Percentiles rank a stretch among this genome's conserved stretches.
Evolutionary conservation across 2,888 invertebrate genomes (phyloP).

Genomic region (Allygus modestus): DNA sequence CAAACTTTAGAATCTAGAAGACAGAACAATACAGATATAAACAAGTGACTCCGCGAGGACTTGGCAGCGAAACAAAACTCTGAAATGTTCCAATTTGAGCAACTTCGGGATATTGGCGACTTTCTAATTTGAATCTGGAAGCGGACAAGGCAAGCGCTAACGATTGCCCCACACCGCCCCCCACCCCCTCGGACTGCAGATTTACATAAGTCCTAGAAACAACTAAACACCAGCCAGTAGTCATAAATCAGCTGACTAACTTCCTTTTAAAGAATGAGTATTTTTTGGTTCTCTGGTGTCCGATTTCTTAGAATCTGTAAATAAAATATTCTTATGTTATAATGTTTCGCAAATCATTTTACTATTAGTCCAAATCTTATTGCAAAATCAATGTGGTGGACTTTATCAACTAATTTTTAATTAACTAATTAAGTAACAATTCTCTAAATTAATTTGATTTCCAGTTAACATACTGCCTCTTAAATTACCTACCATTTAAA

Average conservation of each 20-base stretch:
- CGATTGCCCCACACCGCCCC: conserved; percentile 20
- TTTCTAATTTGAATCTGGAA: conserved; percentile 56
- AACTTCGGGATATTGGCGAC: conserved; percentile 53
- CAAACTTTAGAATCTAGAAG: conserved; percentile 40
- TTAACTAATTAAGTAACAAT: too few species aligned
- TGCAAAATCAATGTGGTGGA: too few species aligned
- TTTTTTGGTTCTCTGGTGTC: too few species aligned
- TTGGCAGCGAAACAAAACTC: conserved; percentile 45
- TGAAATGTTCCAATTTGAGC: conserved; percentile 55
- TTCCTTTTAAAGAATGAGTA: neutral
- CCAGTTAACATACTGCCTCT: too few species aligned
- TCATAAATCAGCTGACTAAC: conserved; percentile 17
- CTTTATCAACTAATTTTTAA: too few species aligned
- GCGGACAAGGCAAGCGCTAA: conserved; percentile 46
- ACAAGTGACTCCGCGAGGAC: conserved; percentile 31
- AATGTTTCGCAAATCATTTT: too few species aligned
- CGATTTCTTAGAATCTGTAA: too few species aligned
- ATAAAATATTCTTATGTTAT: too few species aligned
- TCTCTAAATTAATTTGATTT: too few species aligned
- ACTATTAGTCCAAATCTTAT: too few species aligned
- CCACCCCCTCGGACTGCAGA: neutral
- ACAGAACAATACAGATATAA: conserved; percentile 58
- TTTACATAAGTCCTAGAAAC: conserved; percentile 52
- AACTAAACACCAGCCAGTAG: conserved; percentile 31
- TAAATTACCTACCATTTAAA: too few species aligned